Base-by-base conservation (phyloP, 2,797 vertebrate species). In the Peromyscus eremicus region DNA sequence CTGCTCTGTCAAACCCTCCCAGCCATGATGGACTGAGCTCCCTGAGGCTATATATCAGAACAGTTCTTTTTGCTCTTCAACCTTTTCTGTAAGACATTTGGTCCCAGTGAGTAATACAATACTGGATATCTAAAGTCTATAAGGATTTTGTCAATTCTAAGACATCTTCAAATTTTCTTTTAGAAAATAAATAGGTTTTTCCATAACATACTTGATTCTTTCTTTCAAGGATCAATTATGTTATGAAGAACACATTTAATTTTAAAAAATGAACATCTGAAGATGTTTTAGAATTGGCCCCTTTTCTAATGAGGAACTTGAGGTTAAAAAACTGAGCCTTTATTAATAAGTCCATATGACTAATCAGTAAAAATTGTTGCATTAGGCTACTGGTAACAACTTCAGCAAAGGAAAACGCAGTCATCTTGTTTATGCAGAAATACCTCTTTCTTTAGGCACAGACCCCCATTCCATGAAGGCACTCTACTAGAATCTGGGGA, bases 371-470 rank as follows among this genome's bases (percentile, higher is more conserved):
- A 86, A 66, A 25, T 77, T 87, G 60, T 77, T 62, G 27, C 37
- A 77, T 10, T 34, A 80, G 23, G 13, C 0, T 89, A 40, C 71
- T 43, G 29, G 4, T 52, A 34, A 37, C 21, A 73, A 66, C 68
- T 92, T 94, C 70, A 70, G 4, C 91, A 82, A 46, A 64, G 34
- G 62, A 80, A 88, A 77, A 34, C 37, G 11, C 0, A 40, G 34
- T n/a, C 37, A 89, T 46, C 46, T 91, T 80, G 40, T 79, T 81
- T 88, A 90, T 49, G 37, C 81, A 73, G 82, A 92, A 94, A 52
- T 16, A 91, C 2, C 7, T 91, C 49, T 92, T 66, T 34, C 40
- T 94, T 95, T 86, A 94, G 80, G 52, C 11, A 21, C 0, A 32
- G 40, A 91, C 34, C 10, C n/a, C 60, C 43, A 75, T 70, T 89